Percentiles rank a stretch among this genome's conserved stretches.
These are phyloP conservation scores for Tapirus indicus DNA, from an alignment of 2,797 vertebrate species.

Conservation along the genomic window DNA sequence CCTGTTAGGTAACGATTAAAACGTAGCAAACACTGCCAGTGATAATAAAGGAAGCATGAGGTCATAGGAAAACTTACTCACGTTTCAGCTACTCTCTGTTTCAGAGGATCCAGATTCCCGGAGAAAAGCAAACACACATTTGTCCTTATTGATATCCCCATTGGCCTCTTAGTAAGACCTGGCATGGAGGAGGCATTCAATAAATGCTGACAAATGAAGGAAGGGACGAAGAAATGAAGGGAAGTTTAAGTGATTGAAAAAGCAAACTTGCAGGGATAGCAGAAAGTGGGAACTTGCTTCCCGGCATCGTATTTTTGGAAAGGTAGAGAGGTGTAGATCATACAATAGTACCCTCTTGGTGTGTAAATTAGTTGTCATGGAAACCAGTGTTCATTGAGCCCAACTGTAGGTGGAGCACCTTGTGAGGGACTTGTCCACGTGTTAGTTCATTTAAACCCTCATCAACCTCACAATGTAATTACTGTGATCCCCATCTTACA, in stretches of 20 bases:
- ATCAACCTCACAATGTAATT: neutral
- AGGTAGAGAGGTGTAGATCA: neutral
- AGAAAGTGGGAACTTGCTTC: neutral
- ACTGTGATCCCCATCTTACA: neutral
- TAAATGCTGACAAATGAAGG: neutral
- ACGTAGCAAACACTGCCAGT: slow-evolving; percentile 20
- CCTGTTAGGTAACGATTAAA: slow-evolving; percentile 76
- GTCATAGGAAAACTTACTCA: slow-evolving; percentile 74
- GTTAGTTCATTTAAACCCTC: neutral
- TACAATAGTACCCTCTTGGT: accelerated
- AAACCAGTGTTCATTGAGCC: neutral
- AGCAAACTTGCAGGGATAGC: neutral
- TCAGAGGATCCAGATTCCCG: slow-evolving; percentile 54
- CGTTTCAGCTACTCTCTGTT: slow-evolving; percentile 61
- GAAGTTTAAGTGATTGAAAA: neutral
- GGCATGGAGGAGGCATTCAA: accelerated
- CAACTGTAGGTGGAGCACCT: neutral
- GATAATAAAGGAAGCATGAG: slow-evolving; percentile 73
- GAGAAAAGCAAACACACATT: neutral
- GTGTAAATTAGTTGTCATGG: neutral
- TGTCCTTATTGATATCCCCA: neutral
- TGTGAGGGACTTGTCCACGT: neutral
- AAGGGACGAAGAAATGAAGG: neutral
- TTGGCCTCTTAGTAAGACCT: neutral
- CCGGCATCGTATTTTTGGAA: neutral